Base-by-base conservation (phyloP, 2,113 vertebrate genomes). In the Redunca redunca region DNA sequence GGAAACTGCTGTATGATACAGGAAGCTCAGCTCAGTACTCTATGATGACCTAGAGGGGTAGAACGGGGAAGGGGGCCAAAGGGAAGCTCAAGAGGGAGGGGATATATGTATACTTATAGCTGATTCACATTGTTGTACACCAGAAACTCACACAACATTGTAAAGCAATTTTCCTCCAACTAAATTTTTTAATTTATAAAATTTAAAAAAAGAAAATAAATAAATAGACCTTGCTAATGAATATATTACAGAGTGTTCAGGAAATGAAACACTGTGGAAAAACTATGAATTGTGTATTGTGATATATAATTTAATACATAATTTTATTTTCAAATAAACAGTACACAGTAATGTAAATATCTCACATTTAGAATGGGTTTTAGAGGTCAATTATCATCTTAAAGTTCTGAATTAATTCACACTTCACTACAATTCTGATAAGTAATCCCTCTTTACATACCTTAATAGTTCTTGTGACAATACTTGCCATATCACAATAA, bases 381-480 rank as follows among this genome's bases (percentile, higher is more conserved):
- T 43, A 85, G 36, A 57, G 7, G 48, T 53, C 36, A 94, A 21
- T 4, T 58, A 16, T 28, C 23, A 28, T 14, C 21, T 21, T 67
- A 17, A 95, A 94, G 7, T 11, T 81, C 17, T 77, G 7, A 25
- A 97, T 46, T 67, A 53, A 57, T 43, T 89, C 6, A 30, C 3
- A 36, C 0, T 58, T 13, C 33, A 9, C 3, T 10, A 43, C 8
- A 57, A 3, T 1, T 50, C 30, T 52, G 13, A 26, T 0, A 43
- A 71, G 3, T 0, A 25, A 23, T 64, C 15, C 6, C 9, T 55
- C 14, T 71, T 48, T n/a, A 53, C 10, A 0, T 43, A 7, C 8
- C 6, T 82, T 81, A n/a, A 26, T 58, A 33, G 82, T 64, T 83
- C 46, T 46, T 53, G 17, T 30, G 33, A 58, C 33, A 33, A 5